Evolutionary conservation across 2,797 vertebrate species (phyloP).

Genomic region (Hippocampus kuda): DNA sequence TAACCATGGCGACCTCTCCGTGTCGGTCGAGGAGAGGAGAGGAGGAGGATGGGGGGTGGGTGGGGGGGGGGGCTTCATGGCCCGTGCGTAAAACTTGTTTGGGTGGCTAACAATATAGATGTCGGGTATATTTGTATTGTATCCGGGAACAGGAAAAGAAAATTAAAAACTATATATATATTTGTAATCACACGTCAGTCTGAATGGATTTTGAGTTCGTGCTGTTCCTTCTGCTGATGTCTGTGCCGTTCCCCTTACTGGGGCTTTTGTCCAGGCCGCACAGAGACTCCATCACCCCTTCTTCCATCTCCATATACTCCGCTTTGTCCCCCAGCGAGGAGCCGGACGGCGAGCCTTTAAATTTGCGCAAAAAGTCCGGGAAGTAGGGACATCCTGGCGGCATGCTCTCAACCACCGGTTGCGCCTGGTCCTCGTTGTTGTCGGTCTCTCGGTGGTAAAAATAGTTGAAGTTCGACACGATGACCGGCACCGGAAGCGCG

Average conservation of each 20-base stretch:
- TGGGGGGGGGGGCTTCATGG: slow-evolving; percentile 5
- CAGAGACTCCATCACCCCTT: slow-evolving; percentile 93
- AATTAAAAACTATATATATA: slow-evolving; percentile 21
- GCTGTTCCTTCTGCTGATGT: slow-evolving; percentile 89
- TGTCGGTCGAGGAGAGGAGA: not conserved
- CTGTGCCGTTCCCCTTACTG: slow-evolving; percentile 85
- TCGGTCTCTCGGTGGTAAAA: slow-evolving; percentile 99
- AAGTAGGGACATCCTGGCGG: slow-evolving; percentile 77
- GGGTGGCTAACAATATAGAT: slow-evolving; percentile 51
- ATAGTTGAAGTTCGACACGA: slow-evolving; percentile 99
- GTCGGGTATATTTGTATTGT: slow-evolving; percentile 37
- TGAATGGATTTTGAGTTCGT: slow-evolving; percentile 87
- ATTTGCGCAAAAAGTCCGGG: slow-evolving; percentile 86
- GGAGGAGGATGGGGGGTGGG: slow-evolving; percentile 1
- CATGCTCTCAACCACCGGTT: slow-evolving; percentile 74
- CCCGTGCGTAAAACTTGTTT: slow-evolving; percentile 42
- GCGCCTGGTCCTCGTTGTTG: slow-evolving; percentile 85
- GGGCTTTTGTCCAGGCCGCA: slow-evolving; percentile 88
- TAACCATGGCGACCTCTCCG: slow-evolving; percentile 15
- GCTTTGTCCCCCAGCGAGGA: slow-evolving; percentile 93
- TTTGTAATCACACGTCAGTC: slow-evolving; percentile 88
- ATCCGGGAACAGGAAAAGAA: not conserved
- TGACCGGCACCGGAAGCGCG: slow-evolving; percentile 96
- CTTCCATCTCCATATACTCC: slow-evolving; percentile 98
- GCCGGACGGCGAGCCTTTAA: slow-evolving; percentile 79